Conservation (phyloP, 2,888 invertebrate species). For the Spodoptera exigua region DNA sequence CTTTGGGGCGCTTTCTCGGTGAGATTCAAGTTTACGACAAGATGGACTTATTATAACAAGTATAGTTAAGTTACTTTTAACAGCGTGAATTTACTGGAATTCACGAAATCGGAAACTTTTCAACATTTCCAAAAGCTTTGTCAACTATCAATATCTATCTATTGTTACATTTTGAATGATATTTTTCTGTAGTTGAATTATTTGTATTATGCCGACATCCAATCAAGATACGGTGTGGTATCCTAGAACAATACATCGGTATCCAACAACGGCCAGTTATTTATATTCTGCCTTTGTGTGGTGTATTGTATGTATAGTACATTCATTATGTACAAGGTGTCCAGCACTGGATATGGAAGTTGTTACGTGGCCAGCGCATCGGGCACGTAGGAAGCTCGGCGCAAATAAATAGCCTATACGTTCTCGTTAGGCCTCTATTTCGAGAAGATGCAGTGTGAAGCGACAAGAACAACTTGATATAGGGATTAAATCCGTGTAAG, state of each 20-base stretch:
- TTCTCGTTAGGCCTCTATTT: conserved; percentile 72
- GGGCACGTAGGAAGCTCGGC: conserved; percentile 72
- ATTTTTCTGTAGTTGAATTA: conserved; percentile 3
- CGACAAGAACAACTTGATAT: conserved; percentile 47
- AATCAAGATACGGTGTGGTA: background rate
- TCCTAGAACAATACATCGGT: conserved; percentile 48
- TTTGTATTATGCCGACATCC: conserved; percentile 8
- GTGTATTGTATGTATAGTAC: conserved; percentile 62
- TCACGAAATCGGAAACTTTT: conserved; percentile 20
- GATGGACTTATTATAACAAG: conserved; percentile 60
- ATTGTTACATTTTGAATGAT: no score
- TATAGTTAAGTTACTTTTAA: conserved; percentile 61
- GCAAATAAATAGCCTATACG: conserved; percentile 77
- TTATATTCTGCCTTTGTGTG: conserved; percentile 62
- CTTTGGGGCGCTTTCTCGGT: conserved; percentile 68
- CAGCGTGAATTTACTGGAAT: conserved; percentile 50
- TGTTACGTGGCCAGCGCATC: conserved; percentile 69
- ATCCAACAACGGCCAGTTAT: conserved; percentile 48
- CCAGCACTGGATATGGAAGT: conserved; percentile 69
- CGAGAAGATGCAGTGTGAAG: conserved; percentile 65
- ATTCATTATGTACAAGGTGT: conserved; percentile 70
- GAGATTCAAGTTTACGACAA: conserved; percentile 64
- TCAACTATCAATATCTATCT: conserved; percentile 4
- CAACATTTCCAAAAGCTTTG: conserved; percentile 15
- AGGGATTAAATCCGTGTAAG: conserved; percentile 52